Base-by-base conservation (phyloP, 2,113 vertebrate genomes). In the Sylvilagus bachmani region DNA sequence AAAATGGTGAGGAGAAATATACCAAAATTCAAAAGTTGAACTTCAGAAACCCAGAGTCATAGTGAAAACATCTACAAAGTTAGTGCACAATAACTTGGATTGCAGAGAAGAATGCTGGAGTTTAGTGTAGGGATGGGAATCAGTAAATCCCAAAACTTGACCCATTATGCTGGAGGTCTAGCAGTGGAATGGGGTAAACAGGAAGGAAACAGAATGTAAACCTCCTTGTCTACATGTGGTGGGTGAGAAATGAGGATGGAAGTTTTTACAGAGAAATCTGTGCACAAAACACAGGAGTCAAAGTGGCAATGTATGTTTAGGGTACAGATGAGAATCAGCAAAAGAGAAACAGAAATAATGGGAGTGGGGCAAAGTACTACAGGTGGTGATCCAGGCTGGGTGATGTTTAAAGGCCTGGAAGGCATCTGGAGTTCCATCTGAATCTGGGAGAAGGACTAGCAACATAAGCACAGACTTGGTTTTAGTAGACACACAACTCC, bases 401-500 rank as follows among this genome's bases (percentile, higher is more conserved):
- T 6, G 14, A 33, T 74, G 55, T 44, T 86, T 49, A 89, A 77
- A 79, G 49, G 78, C 44, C 22, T 82, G 53, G 13, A 22, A 61
- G 27, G 55, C 64, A 55, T 67, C 74, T 53, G 58, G 51, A 81
- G 62, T 69, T 70, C 66, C 49, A 27, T 51, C 36, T 70, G 67
- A 87, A 75, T 51, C 49, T 62, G 27, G 33, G 24, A 3, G 49
- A 91, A 75, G 10, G 21, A 19, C 38, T 49, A 64, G 44, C 53
- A 58, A 85, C 17, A 17, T 58, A 85, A 82, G 69, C 51, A 86
- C 58, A 92, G 25, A 53, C 49, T 77, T n/a, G 10, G 5, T 61
- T 79, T 84, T 36, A 94, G 61, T 73, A 88, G 29, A 93, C 77
- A 73, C 58, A 31, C 29, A 49, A 6, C 11, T 95, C 55, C n/a